Evolutionary conservation across 1,140 invertebrate genomes (phyloP), one percentile per base, ranked within the genome.

Genomic region (Belonocnema kinseyi): DNA sequence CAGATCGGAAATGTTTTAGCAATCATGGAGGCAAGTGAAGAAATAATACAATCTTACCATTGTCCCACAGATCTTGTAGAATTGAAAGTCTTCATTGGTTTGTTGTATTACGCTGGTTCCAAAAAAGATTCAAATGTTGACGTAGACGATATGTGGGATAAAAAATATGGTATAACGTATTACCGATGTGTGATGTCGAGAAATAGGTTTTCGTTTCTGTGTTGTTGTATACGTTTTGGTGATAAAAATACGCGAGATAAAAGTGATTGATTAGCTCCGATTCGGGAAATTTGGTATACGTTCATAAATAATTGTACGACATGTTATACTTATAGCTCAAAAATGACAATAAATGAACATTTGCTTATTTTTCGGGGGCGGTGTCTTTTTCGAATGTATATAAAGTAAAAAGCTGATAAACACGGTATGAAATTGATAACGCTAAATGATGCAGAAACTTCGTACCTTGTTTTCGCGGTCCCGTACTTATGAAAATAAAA

Each of bases 351-450:
- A 58, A 88, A 91, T 80, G 88, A 91, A 79, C 84, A 86, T 84
- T 78, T 91, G 12, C 72, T 91, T 3, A 72, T 82, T 17, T 92
- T 92, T 85, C 75, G 89, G 50, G 91, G 89, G 12, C 53, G 85
- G 14, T 91, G 88, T 75, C 74, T 76, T 53, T 90, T 92, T 74
- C 77, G 84, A 46, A 87, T 90, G 78, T 92, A 92, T 77, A 92
- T 92, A 70, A 90, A 91, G 72, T 83, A 83, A 8, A 92, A 92
- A 85, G 88, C 90, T 1, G 81, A 79, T 21, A 90, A 89, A 77
- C 93, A 92, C 80, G 92, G 92, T 1, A 80, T 93, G 19, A 92
- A 92, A 87, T 83, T 91, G 58, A 52, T 85, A 50, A 82, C 78
- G 56, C 77, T 90, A 17, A 85, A 82, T n/a, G 87, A 91, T 81